Evolutionary conservation across 2,888 invertebrate species (phyloP).

Genomic region (Eupithecia inturbata): DNA sequence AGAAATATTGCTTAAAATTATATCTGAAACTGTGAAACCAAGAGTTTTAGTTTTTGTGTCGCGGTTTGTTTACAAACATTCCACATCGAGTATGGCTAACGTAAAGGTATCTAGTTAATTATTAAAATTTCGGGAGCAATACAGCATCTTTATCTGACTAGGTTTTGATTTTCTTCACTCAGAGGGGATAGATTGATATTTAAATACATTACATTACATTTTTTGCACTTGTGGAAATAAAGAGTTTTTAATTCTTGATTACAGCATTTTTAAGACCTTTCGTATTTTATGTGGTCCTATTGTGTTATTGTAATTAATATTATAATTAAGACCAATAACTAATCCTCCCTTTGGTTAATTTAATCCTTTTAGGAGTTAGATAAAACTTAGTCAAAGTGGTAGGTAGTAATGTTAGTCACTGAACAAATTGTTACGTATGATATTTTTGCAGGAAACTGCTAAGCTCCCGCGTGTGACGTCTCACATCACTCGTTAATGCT

Average conservation of each 20-base stretch:
- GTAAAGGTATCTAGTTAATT: not conserved
- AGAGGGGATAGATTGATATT: not conserved
- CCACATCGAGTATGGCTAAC: no score
- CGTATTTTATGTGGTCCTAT: not conserved
- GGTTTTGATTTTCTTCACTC: not conserved
- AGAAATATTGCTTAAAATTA: no score
- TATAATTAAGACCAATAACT: not conserved
- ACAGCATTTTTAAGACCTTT: not conserved
- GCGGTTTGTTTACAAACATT: no score
- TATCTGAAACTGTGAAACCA: no score
- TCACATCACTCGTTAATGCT: conserved; percentile 60
- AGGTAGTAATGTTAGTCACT: conserved; percentile 54
- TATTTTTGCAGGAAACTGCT: conserved; percentile 56
- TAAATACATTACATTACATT: no score
- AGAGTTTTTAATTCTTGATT: not conserved
- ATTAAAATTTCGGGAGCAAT: not conserved
- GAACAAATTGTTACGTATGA: conserved; percentile 61
- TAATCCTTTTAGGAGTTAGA: not conserved
- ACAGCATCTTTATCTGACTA: not conserved
- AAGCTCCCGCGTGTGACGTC: conserved; percentile 62
- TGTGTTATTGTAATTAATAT: not conserved
- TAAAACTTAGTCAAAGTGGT: not conserved
- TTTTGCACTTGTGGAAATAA: no score
- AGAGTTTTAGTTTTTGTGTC: no score
- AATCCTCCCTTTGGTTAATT: not conserved